Base-by-base conservation (phyloP, 1,140 invertebrate genomes). In the Pectinophora gossypiella region DNA sequence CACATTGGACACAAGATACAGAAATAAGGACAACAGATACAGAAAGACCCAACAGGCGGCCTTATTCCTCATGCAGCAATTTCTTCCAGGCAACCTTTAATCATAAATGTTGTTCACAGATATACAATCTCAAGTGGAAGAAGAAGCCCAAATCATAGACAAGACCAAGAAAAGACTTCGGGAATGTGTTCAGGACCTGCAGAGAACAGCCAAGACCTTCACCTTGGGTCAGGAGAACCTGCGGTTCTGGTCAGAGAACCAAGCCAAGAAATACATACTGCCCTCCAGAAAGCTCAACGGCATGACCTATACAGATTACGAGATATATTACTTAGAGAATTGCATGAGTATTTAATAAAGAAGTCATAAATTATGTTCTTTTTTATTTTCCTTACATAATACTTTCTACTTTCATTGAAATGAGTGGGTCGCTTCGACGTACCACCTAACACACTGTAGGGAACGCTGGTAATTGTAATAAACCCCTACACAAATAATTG, bases 131-230 rank as follows among this genome's bases (percentile, higher is more conserved):
- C 61, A 64, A 57, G 60, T 20, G 9, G 59, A 66, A 42, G 57
- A 73, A 49, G 76, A 81, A 40, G 58, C 51, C 9, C 51, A 49
- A 1, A 43, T 48, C 4, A 48, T 53, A 9, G 79, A 85, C 46
- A 67, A 62, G 56, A 69, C 81, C 15, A 83, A 83, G 49, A 83
- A 81, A 36, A 44, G 57, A 5, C 61, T 78, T n/a, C 57, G 61
- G 36, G 69, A 72, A n/a, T 76, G 76, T 27, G 19, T 74, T 0
- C 18, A 48, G 0, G 58, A 59, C 42, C 50, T 85, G 18, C 59
- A 76, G 48, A 78, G 71, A 19, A 68, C 56, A 1, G 47, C 40
- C 10, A 79, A 79, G 51, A 69, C 64, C 1, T 23, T 85, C 7
- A 70, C 75, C 12, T 18, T 65, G 0, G 66, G 65, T 4, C 27